phyloP scores from a whole-genome alignment of 2,888 invertebrate genomes.

The Pollenia amentaria region DNA sequence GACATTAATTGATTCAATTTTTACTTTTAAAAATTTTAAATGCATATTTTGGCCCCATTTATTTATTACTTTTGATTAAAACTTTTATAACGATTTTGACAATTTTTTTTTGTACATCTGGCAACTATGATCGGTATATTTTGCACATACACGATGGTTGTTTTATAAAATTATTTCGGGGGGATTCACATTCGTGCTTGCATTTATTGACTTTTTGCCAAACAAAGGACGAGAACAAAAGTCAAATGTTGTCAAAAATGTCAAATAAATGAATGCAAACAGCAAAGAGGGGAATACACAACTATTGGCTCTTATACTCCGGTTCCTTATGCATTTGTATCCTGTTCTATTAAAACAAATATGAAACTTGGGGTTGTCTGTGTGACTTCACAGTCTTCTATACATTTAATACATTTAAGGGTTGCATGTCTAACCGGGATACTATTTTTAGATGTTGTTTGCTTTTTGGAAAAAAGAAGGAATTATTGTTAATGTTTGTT shows the following conservation, averaged over 20 bases:
- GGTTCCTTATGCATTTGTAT: neutral
- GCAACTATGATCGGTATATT: too few species aligned
- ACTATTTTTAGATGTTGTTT: conserved; percentile 20
- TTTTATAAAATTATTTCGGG: conserved; percentile 16
- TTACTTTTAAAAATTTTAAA: too few species aligned
- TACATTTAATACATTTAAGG: conserved; percentile 40
- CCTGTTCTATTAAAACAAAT: neutral
- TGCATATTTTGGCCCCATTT: too few species aligned
- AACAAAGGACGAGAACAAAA: conserved; percentile 51
- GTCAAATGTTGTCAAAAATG: conserved; percentile 73
- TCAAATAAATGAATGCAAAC: conserved; percentile 70
- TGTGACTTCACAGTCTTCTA: too few species aligned
- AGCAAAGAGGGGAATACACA: conserved; percentile 33
- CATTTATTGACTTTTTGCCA: conserved; percentile 66
- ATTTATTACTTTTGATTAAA: too few species aligned
- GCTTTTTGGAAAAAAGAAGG: neutral
- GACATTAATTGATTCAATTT: too few species aligned
- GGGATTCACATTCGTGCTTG: conserved; percentile 23
- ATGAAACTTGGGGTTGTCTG: conserved; percentile 24
- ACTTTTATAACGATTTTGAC: too few species aligned
- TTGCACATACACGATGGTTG: neutral
- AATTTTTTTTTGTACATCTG: too few species aligned
- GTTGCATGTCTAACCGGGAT: conserved; percentile 57
- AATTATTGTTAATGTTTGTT: conserved; percentile 59
- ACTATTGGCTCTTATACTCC: neutral